These are phyloP conservation scores for Parthenolecanium corni DNA, from an alignment of 2,888 invertebrate genomes.

Conservation along the genomic window DNA sequence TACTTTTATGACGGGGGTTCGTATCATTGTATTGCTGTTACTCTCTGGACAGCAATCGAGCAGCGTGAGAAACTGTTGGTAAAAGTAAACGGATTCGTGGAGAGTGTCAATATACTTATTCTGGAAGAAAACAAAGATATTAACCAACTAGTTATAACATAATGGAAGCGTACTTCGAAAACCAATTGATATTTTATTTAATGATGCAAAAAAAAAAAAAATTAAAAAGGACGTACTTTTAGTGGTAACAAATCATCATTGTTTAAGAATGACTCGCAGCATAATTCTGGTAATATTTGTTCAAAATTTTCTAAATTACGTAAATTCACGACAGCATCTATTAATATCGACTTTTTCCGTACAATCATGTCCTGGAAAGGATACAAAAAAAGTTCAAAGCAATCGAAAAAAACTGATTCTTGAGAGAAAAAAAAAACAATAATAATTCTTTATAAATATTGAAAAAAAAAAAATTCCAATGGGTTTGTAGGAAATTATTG, in stretches of 20 bases:
- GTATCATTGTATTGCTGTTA: background rate
- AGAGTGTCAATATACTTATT: slow-evolving; percentile 43
- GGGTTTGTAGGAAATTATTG: too few relatives aligned
- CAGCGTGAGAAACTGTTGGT: slow-evolving; percentile 57
- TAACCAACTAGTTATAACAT: too few relatives aligned
- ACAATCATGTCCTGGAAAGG: background rate
- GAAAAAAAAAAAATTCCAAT: too few relatives aligned
- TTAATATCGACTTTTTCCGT: background rate
- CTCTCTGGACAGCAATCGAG: slow-evolving; percentile 50
- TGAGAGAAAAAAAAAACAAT: too few relatives aligned
- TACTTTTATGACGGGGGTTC: background rate
- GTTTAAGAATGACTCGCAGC: background rate
- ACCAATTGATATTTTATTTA: too few relatives aligned
- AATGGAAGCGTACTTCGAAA: too few relatives aligned
- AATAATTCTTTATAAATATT: too few relatives aligned
- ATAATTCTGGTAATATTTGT: slow-evolving; percentile 12
- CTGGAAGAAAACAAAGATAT: slow-evolving; percentile 39
- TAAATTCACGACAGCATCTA: background rate
- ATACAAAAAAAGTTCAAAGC: too few relatives aligned
- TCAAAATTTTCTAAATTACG: slow-evolving; percentile 6
- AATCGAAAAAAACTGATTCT: too few relatives aligned
- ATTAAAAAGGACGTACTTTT: slow-evolving; percentile 2
- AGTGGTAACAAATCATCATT: background rate
- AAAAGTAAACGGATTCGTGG: slow-evolving; percentile 44
- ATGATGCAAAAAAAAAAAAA: too few relatives aligned